These are phyloP conservation scores for Drosophila setosimentum DNA, from an alignment of 2,888 invertebrate species.

Conservation along the genomic window DNA sequence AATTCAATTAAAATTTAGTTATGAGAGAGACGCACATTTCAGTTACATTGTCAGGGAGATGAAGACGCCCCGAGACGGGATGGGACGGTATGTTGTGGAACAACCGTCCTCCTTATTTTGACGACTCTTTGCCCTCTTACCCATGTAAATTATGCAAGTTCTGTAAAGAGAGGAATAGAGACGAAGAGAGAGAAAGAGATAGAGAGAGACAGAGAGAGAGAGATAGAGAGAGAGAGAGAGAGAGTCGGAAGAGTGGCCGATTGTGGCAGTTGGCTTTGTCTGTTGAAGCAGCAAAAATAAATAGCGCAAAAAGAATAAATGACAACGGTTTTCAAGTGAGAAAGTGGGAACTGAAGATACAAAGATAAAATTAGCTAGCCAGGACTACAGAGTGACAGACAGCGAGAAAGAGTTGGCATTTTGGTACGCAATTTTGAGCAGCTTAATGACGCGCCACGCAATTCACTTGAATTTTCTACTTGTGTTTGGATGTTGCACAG, in stretches of 20 bases:
- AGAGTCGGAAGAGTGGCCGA: conserved; percentile 4
- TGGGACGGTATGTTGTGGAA: not conserved
- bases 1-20: conserved; percentile 81
- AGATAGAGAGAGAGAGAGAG: not conserved
- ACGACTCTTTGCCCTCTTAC: conserved; percentile 62
- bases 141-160: conserved; percentile 76
- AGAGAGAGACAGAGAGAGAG: not conserved
- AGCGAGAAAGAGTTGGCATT: conserved; percentile 19
- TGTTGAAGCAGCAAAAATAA: conserved; percentile 79
- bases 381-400: not conserved
- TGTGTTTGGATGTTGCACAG: conserved; percentile 11
- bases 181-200: no score
- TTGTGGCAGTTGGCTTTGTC: conserved; percentile 64
- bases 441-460: conserved; percentile 59
- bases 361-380: not conserved
- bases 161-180: not conserved
- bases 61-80: not conserved
- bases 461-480: conserved; percentile 36
- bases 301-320: conserved; percentile 66
- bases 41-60: conserved; percentile 26
- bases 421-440: conserved; percentile 59
- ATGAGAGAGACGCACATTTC: conserved; percentile 74
- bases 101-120: conserved; percentile 57
- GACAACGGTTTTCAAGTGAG: conserved; percentile 41
- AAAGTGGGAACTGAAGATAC: not conserved